Evolutionary conservation across 2,113 vertebrate genomes (phyloP), one percentile per base, ranked within the genome.

Genomic region (Phoxinus phoxinus): DNA sequence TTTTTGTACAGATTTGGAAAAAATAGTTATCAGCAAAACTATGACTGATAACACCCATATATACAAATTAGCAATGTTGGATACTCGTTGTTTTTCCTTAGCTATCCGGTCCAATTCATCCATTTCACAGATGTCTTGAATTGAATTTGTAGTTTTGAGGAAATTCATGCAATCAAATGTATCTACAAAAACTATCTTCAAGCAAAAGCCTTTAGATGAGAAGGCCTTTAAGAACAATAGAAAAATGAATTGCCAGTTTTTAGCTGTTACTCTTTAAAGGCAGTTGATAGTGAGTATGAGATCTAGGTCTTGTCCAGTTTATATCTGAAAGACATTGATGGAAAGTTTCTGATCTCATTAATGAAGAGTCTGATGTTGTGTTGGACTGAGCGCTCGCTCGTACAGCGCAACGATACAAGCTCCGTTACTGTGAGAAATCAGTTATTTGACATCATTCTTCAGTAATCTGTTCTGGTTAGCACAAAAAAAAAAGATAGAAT

Each of bases 391-490:
- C 27, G n/a, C 76, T 79, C 32, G 17, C 13, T 84, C n/a, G 56
- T 23, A 59, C 46, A 48, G 10, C n/a, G 1, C 23, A 44, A 10
- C 0, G 0, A 7, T 53, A 67, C 63, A 23, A 35, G 23, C 27
- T 80, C 12, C 61, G n/a, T 77, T 12, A 72, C 48, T n/a, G 65
- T 30, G 53, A 6, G 41, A 79, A 71, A 37, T 27, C 63, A 48
- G 21, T 56, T 56, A 5, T 69, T 41, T 67, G 46, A 71, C 65
- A 63, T 76, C 0, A n/a, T 80, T 48, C 10, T 72, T n/a, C 46
- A 48, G 25, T 85, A 59, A 81, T 81, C 67, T 76, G 23, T 30
- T 63, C 69, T 63, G 69, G 37, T 81, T 51, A 63, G 25, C 53
- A 65, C 51, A 23, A 51, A 41, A 46, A 80, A 32, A 13, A 56